Evolutionary conservation across 2,113 vertebrate genomes (phyloP), one percentile per base, ranked within the genome.

Genomic region (Puma concolor): DNA sequence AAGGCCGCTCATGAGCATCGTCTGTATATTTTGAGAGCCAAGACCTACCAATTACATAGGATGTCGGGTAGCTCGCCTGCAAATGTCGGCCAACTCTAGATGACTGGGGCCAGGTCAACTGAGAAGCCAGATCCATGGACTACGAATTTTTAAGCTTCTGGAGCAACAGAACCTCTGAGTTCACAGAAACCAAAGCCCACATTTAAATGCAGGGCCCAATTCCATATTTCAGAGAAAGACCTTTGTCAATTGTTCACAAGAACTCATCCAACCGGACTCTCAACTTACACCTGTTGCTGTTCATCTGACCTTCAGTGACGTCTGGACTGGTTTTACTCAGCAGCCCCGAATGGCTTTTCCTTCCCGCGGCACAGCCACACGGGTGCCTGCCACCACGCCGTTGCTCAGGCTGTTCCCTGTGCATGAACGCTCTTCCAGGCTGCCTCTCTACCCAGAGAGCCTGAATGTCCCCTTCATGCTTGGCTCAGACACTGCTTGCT

Each of bases 1-100:
- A 66, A 29, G 67, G 29, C 60, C 25, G 44, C 83, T 96, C 84
- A 63, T 87, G 87, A 92, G 88, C 79, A 52, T 21, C 5, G 0
- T 29, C 72, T 67, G 31, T 48, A n/a, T 64, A 84, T 86, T 92
- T 96, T 82, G 44, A 83, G 87, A 92, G 93, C 63, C 60, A 92
- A 89, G 84, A 48, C 67, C 60, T 54, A 84, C 63, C 38, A 93
- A 72, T 76, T 44, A 88, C 1, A 31, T 1, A 76, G 25, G 72
- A 90, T 0, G 14, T 41, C 16, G 5, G 13, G 31, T 27, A 60
- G 79, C 44, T 89, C 33, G 36, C 44, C 25, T 83, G 44, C 87
- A 76, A 93, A 72, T n/a, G 36, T 7, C 0, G 1, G 82, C 77
- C 41, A 48, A 41, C 14, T 85, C 29, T 2, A 31, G 31, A 66